phyloP scores from a whole-genome alignment of 2,888 invertebrate species.

The Tetragonisca angustula region DNA sequence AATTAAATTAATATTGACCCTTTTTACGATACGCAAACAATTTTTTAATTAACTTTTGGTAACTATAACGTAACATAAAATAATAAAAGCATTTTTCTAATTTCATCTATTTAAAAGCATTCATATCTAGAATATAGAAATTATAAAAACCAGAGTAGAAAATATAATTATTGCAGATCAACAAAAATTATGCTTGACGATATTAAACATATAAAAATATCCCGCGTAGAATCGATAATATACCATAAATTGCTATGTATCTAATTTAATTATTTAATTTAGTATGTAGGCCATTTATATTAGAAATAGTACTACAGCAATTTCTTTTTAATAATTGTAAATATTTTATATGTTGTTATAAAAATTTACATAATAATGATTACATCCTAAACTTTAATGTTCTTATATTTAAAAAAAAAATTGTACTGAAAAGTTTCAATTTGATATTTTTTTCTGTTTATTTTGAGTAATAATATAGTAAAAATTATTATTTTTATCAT shows the following conservation, averaged over 20 bases:
- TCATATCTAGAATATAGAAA: constrained; percentile 36
- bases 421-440: constrained; percentile 7
- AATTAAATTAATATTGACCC: constrained; percentile 14
- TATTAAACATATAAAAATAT: constrained; percentile 36
- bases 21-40: constrained; percentile 37
- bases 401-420: not conserved
- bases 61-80: constrained; percentile 37
- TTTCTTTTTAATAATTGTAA: not conserved
- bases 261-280: constrained; percentile 10
- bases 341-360: constrained; percentile 1
- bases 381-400: not conserved
- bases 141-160: constrained; percentile 45
- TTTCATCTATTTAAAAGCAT: constrained; percentile 31
- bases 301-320: not conserved
- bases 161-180: constrained; percentile 50
- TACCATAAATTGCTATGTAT: constrained; percentile 32
- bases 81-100: constrained; percentile 10
- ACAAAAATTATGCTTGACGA: constrained; percentile 45
- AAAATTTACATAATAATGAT: constrained; percentile 21
- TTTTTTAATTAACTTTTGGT: constrained; percentile 33
- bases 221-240: constrained; percentile 41
- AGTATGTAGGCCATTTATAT: constrained; percentile 26
- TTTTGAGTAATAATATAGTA: not conserved
- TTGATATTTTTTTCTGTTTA: not conserved
- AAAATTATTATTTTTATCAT: constrained; percentile 1